Evolutionary conservation across 92 coral and sea anemone genomes (phyloP), one percentile per base, ranked within the genome.

Genomic region (Diadumene lineata): DNA sequence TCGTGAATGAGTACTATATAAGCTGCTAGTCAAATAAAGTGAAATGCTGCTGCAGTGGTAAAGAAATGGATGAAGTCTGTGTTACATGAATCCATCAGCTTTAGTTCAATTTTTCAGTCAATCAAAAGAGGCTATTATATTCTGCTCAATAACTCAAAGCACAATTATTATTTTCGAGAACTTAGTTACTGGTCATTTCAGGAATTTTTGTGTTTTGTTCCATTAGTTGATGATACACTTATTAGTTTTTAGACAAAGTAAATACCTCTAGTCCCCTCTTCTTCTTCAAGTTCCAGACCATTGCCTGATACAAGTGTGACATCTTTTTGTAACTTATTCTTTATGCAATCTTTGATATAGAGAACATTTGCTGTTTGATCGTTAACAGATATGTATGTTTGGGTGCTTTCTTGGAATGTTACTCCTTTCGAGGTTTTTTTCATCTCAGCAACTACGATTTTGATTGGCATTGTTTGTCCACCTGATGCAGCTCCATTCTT

Each of bases 291-390:
- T 8, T 44, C 53, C 11, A 77, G 55, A 7, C 81, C 86, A 68
- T 67, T 74, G 16, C 43, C 70, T 17, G 85, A 51, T 21, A 63
- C 79, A 33, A 72, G 60, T 1, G 72, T 10, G 13, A 13, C 6
- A 0, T n/a, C 60, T 0, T 62, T 26, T 0, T 79, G 73, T 50
- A 62, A 63, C 64, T 71, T 80, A 23, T 71, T 74, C 43, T 64
- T 72, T 6, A 60, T 71, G 22, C 64, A 71, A 29, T 33, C 53
- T 44, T 43, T 16, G 0, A 80, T 30, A 31, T 11, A 65, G 19
- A 11, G 27, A 23, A 63, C 84, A 46, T 48, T 80, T 29, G 84
- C 78, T 1, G 73, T 71, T 8, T 71, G 78, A 16, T 80, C 78
- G 17, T 62, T 43, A 11, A 80, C 22, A 17, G 55, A 25, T 24